Conservation (phyloP, 2,888 invertebrate genomes). For the Coelinius sp. region DNA sequence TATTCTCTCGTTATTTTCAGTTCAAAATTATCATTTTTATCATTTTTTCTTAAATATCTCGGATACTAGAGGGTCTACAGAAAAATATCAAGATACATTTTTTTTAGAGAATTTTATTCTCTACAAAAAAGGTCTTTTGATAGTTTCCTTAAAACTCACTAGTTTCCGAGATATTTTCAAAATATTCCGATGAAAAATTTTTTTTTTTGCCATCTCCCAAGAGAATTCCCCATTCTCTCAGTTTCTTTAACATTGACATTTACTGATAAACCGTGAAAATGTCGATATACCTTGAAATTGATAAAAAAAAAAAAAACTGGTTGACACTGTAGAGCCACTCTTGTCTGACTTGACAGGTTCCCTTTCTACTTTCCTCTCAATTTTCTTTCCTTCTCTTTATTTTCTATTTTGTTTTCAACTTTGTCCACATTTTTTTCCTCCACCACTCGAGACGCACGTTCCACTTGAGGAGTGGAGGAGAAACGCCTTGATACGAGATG, state of each 20-base stretch:
- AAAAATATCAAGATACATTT: no score
- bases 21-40: neutral
- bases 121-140: no score
- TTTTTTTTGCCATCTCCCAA: neutral
- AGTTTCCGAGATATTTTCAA: neutral
- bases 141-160: no score
- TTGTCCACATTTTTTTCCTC: slow-evolving; percentile 59
- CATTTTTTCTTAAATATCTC: neutral
- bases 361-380: slow-evolving; percentile 14
- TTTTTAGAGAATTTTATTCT: no score
- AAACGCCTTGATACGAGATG: neutral
- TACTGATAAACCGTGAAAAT: neutral
- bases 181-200: neutral
- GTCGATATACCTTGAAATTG: slow-evolving; percentile 2
- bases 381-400: slow-evolving; percentile 10
- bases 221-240: neutral
- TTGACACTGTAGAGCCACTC: slow-evolving; percentile 16
- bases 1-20: neutral
- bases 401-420: slow-evolving; percentile 18
- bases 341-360: slow-evolving; percentile 13
- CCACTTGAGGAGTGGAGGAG: neutral
- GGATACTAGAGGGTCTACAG: neutral
- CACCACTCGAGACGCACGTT: slow-evolving; percentile 11
- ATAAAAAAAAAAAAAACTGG: neutral
- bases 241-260: slow-evolving; percentile 3